phyloP scores from a whole-genome alignment of 2,797 vertebrate genomes.

The Euphonia xanthogaster region DNA sequence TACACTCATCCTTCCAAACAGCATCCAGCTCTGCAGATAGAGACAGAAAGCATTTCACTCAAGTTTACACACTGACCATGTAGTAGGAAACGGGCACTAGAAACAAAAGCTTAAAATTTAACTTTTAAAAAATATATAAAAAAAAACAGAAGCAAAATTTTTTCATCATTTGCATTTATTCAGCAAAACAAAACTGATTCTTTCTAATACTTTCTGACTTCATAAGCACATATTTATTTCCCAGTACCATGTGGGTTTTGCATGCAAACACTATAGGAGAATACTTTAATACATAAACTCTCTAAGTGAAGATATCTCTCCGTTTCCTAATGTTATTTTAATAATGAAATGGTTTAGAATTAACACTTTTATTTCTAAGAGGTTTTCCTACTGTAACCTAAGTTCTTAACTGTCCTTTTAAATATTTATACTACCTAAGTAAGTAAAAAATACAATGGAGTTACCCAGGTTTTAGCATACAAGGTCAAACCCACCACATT shows the following conservation, averaged over 20 bases:
- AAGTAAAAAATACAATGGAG: background rate
- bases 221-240: background rate
- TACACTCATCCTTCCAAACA: background rate
- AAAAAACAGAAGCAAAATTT: fast-evolving
- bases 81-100: background rate
- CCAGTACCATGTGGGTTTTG: fast-evolving
- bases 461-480: background rate
- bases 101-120: background rate
- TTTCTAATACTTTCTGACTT: background rate
- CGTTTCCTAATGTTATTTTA: background rate
- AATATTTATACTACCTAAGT: background rate
- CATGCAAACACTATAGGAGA: background rate
- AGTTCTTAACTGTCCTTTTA: background rate
- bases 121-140: background rate
- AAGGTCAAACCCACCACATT: constrained; percentile 5
- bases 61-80: background rate
- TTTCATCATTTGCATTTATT: background rate
- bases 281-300: background rate
- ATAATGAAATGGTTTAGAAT: background rate
- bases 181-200: background rate
- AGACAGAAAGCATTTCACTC: background rate
- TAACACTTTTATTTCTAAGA: background rate
- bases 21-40: background rate
- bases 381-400: background rate
- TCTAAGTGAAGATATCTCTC: background rate